Percentiles rank a stretch among this genome's conserved stretches.
Evolutionary conservation across 2,797 vertebrate species (phyloP).

Genomic region (Margarornis squamiger): DNA sequence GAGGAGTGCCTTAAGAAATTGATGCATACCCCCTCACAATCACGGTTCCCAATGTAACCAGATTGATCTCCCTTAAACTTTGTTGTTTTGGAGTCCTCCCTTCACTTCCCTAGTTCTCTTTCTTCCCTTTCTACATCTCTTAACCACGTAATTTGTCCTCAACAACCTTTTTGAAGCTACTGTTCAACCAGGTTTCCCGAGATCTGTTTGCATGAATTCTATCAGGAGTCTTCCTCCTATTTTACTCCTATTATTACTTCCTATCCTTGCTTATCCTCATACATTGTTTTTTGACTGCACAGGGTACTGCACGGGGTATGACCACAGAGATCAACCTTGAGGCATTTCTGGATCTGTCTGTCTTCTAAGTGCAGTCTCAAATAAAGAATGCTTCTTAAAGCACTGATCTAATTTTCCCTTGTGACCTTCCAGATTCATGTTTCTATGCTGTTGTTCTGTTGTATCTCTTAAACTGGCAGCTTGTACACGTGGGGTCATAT

Average conservation of each 20-base stretch:
- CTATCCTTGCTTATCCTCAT: not conserved
- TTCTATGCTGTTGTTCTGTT: not conserved
- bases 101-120: not conserved
- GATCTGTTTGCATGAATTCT: not conserved
- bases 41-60: not conserved
- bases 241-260: not conserved
- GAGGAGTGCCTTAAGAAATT: not conserved
- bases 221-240: not conserved
- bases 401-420: not conserved
- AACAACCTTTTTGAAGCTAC: not conserved
- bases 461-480: not conserved
- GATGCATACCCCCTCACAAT: rapidly evolving
- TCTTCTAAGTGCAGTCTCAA: not conserved
- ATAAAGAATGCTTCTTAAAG: not conserved
- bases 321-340: not conserved
- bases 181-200: not conserved
- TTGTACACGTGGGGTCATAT: not conserved
- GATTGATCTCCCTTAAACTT: not conserved
- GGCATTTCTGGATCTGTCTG: not conserved
- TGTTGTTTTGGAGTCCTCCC: not conserved
- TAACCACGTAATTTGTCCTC: not conserved
- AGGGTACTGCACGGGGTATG: not conserved
- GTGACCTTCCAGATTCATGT: not conserved
- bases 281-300: not conserved
- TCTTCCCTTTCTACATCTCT: not conserved